Evolutionary conservation across 1,140 invertebrate genomes (phyloP).

Genomic region (Metopolophium dirhodum): DNA sequence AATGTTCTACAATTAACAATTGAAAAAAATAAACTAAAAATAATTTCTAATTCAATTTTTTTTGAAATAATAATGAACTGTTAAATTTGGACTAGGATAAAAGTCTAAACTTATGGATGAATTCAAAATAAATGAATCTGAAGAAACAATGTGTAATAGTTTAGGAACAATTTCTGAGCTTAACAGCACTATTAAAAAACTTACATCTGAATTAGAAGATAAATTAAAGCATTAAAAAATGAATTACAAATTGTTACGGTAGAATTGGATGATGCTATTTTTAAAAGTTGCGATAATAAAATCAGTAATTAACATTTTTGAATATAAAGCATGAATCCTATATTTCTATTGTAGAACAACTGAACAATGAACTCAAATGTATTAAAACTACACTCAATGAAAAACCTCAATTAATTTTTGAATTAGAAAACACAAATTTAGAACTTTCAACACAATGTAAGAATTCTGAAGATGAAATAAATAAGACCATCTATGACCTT

Average conservation of each 20-base stretch:
- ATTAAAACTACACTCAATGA: neutral
- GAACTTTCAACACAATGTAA: neutral
- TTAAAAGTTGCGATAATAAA: neutral
- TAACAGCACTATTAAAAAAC: neutral
- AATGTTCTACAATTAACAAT: too few relatives aligned
- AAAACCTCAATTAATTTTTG: neutral
- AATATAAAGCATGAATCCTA: neutral
- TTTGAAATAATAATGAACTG: too few relatives aligned
- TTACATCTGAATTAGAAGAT: slow-evolving; percentile 16
- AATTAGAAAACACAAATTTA: slow-evolving; percentile 37
- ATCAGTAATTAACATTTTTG: neutral
- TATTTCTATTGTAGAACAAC: neutral
- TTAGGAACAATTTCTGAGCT: neutral
- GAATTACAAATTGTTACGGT: neutral
- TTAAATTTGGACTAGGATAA: too few relatives aligned
- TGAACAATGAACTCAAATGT: neutral
- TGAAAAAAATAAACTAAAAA: too few relatives aligned
- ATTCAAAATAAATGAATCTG: neutral
- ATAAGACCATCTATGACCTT: neutral
- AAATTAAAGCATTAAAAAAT: neutral
- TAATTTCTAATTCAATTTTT: too few relatives aligned
- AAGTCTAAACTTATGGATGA: too few relatives aligned
- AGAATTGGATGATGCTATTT: slow-evolving; percentile 6
- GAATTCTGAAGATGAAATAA: neutral
- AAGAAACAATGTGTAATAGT: neutral